Evolutionary conservation across 2,797 vertebrate genomes (phyloP).

Genomic region (Acanthornis magna): DNA sequence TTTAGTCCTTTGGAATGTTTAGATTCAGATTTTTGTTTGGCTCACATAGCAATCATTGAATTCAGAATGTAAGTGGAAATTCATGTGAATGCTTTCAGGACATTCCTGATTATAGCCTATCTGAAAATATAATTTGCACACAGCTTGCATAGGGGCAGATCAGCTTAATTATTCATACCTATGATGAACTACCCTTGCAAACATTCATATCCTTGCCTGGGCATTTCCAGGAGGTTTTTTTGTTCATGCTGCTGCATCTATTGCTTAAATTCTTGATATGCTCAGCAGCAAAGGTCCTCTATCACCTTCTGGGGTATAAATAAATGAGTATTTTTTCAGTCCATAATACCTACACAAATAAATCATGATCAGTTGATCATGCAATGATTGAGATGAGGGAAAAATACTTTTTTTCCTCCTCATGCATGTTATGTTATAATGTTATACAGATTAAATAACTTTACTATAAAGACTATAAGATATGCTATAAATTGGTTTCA

Average conservation of each 20-base stretch:
- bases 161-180: slow-evolving; percentile 7
- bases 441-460: background rate
- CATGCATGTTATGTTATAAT: background rate
- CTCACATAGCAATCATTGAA: background rate
- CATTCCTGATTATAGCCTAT: background rate
- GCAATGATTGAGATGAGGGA: background rate
- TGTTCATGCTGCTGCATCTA: background rate
- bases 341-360: background rate
- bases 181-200: background rate
- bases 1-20: slow-evolving; percentile 44
- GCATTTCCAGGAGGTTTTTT: background rate
- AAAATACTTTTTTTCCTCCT: background rate
- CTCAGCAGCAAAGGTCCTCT: background rate
- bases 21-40: slow-evolving; percentile 29
- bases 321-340: background rate
- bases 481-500: background rate
- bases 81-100: background rate
- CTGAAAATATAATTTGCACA: slow-evolving; percentile 32
- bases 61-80: background rate
- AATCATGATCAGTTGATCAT: background rate
- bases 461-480: background rate
- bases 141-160: background rate
- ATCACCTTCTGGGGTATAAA: background rate
- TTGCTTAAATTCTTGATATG: background rate
- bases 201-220: background rate